A percentile compares a stretch with the other conserved stretches of the same genome.
phyloP scores from a whole-genome alignment of 1,140 invertebrate genomes.

The Vanessa tameamea region DNA sequence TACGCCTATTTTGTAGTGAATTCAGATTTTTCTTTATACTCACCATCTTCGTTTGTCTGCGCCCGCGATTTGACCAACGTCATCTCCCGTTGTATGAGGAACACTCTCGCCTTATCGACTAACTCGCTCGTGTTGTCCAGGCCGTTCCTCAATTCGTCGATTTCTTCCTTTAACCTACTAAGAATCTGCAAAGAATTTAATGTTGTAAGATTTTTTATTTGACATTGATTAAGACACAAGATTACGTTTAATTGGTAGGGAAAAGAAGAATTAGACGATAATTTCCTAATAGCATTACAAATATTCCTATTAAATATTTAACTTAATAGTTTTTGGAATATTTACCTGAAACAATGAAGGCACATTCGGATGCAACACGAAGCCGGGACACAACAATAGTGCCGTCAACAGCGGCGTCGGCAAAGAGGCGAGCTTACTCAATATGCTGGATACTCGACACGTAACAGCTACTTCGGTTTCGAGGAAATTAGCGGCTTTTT shows the following conservation, averaged over 20 bases:
- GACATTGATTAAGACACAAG: too few species aligned
- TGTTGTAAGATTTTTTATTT: too few species aligned
- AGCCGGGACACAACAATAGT: constrained; percentile 91
- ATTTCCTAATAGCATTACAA: too few species aligned
- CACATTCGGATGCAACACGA: constrained; percentile 93
- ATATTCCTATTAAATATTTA: too few species aligned
- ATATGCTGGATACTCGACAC: constrained; percentile 92
- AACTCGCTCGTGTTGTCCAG: constrained; percentile 86
- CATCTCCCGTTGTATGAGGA: constrained; percentile 89
- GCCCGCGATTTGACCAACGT: constrained; percentile 85
- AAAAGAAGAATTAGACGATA: too few species aligned
- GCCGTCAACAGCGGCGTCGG: constrained; percentile 93
- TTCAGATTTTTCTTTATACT: neutral
- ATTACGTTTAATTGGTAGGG: too few species aligned
- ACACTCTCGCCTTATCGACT: constrained; percentile 87
- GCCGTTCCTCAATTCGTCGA: constrained; percentile 89
- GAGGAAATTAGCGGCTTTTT: constrained; percentile 91
- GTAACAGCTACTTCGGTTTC: constrained; percentile 93
- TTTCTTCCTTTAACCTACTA: constrained; percentile 91
- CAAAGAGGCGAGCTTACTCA: constrained; percentile 92
- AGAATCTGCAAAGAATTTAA: constrained; percentile 82
- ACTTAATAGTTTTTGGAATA: neutral
- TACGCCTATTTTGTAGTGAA: neutral
- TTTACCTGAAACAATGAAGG: constrained; percentile 93
- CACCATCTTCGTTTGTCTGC: constrained; percentile 80